Conservation (phyloP, 2,888 invertebrate species). For the Galerucella calmariensis region DNA sequence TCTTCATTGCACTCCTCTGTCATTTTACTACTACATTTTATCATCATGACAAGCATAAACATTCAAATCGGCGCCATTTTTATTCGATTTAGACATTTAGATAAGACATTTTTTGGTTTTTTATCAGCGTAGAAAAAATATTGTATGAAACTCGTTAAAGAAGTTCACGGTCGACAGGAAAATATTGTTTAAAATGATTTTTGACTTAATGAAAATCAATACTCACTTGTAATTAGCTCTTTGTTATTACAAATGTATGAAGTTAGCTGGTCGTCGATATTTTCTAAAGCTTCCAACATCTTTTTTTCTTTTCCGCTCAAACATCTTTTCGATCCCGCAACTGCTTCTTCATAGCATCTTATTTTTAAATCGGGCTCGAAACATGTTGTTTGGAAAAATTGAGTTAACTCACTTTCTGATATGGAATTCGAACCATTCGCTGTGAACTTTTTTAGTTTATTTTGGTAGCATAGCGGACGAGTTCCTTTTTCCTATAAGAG, state of each 20-base stretch:
- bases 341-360: background rate
- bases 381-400: background rate
- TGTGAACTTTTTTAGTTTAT: background rate
- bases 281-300: background rate
- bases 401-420: background rate
- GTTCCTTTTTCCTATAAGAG: background rate
- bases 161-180: no score
- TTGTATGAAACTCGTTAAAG: no score
- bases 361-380: background rate
- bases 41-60: no score
- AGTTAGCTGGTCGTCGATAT: background rate
- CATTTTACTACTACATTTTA: no score
- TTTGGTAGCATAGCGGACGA: background rate
- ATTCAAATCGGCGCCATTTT: no score
- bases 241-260: slow-evolving; percentile 8
- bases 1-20: no score
- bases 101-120: no score
- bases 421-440: background rate
- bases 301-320: background rate
- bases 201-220: background rate
- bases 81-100: no score
- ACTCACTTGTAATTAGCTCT: background rate
- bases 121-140: no score
- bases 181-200: no score
- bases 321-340: background rate